A percentile compares a stretch with the other conserved stretches of the same genome.
phyloP scores from a whole-genome alignment of 2,797 vertebrate species.

The Chrysocyon brachyurus region DNA sequence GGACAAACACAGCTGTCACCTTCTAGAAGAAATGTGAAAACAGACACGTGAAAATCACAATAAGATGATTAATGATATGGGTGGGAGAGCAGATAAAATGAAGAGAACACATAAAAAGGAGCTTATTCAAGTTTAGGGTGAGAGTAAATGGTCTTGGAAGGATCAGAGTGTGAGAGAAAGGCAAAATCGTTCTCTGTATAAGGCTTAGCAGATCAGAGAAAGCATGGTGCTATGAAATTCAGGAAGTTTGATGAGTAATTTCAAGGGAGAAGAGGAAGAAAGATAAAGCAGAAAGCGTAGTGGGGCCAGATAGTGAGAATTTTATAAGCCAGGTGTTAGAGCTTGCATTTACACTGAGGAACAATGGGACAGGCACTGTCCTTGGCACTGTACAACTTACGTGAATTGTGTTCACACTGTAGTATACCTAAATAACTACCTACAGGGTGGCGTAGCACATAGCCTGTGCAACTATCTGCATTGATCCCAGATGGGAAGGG shows the following conservation, averaged over 20 bases:
- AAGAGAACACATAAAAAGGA: not conserved
- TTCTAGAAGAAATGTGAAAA: not conserved
- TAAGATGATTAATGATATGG: not conserved
- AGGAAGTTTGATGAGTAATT: not conserved
- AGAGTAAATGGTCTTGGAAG: not conserved
- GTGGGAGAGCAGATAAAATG: not conserved
- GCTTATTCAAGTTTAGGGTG: not conserved
- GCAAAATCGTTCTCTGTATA: not conserved
- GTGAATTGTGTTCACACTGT: not conserved
- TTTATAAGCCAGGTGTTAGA: not conserved
- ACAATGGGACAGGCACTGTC: no score
- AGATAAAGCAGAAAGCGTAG: not conserved
- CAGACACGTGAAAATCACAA: not conserved
- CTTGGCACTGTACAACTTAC: not conserved
- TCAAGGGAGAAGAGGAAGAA: not conserved
- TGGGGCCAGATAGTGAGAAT: not conserved
- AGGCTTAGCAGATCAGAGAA: not conserved
- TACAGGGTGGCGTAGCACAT: fast-evolving
- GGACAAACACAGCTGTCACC: not conserved
- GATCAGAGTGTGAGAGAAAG: not conserved
- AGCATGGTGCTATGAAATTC: not conserved
- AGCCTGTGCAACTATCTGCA: fast-evolving
- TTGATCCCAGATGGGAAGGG: not conserved
- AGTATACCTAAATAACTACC: not conserved
- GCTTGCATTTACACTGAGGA: not conserved